Base-by-base conservation (phyloP, 1,140 invertebrate genomes). In the Archivesica marissinica region DNA sequence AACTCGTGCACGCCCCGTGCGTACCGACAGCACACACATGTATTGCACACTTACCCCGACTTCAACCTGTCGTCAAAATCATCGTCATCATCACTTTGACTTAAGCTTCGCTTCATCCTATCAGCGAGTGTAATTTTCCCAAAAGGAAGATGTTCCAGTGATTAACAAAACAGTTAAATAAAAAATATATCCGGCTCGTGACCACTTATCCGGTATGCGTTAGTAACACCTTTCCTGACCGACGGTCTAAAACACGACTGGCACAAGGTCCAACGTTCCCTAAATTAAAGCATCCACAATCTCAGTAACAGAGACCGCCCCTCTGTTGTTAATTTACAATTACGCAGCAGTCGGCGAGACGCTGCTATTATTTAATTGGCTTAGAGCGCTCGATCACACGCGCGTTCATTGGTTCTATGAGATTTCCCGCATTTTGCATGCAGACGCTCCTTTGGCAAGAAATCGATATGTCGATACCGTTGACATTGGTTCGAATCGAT, bases 61-160 rank as follows among this genome's bases (percentile, higher is more conserved):
- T 94, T 94, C 4, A 94, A 91, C 59, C 89, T 83, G 20, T 95
- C 94, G 54, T 93, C 94, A 75, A 93, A 94, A 86, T 92, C 91
- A 86, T 92, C 92, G 78, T 94, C 94, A 25, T 93, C 92, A 33
- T 94, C 94, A 87, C 93, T 94, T 66, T 94, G 94, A 75, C 93
- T 94, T 38, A 94, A 82, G 78, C 93, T 93, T 74, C 94, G 88
- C 87, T 94, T 95, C 94, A 94, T 94, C 56, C 61, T 88, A 56
- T 41, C 47, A 66, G 25, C 25, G 50, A 79, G 74, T 76, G 66
- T 17, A 38, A 38, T 44, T 68, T 66, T 68, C 61, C 47, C 2
- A 1, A 52, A 30, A 23, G 41, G 66, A 70, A 59, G 56, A 59
- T 15, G 30, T 64, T 59, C 13, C 4, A 11, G 41, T 72, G 33